These are phyloP conservation scores for Anguilla megastoma DNA, from an alignment of 2,797 vertebrate genomes.

Conservation along the genomic window DNA sequence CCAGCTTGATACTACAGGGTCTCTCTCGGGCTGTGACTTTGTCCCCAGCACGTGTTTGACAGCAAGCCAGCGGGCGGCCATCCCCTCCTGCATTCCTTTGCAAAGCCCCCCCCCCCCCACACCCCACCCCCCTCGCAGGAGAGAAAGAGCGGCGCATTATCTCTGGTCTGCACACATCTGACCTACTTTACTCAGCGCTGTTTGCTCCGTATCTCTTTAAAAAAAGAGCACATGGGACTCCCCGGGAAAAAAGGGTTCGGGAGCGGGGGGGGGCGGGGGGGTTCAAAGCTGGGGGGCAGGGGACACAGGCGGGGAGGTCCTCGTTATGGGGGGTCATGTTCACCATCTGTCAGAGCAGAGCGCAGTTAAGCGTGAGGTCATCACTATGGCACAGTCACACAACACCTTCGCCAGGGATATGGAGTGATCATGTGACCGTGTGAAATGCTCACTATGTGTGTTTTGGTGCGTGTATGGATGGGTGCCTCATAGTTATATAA, in stretches of 20 bases:
- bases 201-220: conserved; percentile 38
- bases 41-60: conserved; percentile 21
- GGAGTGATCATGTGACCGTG: too few species aligned
- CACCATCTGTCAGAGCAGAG: conserved; percentile 1
- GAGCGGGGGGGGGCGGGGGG: neutral
- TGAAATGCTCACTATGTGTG: too few species aligned
- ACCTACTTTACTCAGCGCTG: conserved; percentile 49
- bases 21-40: conserved; percentile 32
- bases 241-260: too few species aligned
- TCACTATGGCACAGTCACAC: neutral
- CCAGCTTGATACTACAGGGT: conserved; percentile 23
- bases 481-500: too few species aligned
- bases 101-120: neutral
- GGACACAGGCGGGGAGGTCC: neutral
- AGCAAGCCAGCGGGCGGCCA: conserved; percentile 33
- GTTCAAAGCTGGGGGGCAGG: neutral
- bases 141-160: conserved; percentile 48
- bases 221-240: conserved; percentile 26
- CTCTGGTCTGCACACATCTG: conserved; percentile 48
- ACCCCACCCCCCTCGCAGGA: conserved; percentile 8
- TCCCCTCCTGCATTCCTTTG: conserved; percentile 42
- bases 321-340: neutral
- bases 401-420: neutral
- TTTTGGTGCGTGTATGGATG: too few species aligned
- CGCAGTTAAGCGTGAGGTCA: neutral